phyloP scores from a whole-genome alignment of 53 echinoderm and acorn worm species.

The Hippasteria phrygiana region DNA sequence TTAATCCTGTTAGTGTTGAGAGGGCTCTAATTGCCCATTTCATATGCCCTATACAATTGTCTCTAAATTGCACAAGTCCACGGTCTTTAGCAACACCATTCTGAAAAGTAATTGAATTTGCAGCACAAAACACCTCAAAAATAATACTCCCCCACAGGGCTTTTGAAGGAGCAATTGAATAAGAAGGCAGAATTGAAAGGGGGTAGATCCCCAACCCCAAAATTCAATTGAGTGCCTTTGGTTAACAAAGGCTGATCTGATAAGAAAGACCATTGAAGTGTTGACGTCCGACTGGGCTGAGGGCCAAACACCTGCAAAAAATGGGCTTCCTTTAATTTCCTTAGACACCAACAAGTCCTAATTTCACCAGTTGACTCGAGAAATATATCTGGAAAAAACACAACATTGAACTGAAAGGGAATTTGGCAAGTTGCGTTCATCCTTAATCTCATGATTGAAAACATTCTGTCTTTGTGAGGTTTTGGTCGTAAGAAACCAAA shows the following conservation, averaged over 20 bases:
- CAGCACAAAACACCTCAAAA: constrained; percentile 10
- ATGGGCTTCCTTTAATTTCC: no score
- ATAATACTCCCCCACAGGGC: constrained; percentile 34
- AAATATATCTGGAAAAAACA: no score
- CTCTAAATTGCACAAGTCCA: background rate
- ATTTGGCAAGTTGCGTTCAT: no score
- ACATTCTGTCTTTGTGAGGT: no score
- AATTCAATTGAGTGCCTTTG: constrained; percentile 22
- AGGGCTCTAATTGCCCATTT: background rate
- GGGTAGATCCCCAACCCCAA: constrained; percentile 5
- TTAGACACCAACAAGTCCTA: no score
- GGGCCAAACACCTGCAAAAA: constrained; percentile 42
- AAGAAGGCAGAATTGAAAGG: constrained; percentile 30
- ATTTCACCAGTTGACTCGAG: no score
- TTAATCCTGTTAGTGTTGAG: background rate
- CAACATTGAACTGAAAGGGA: no score
- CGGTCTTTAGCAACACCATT: background rate
- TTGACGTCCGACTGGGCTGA: constrained; percentile 26
- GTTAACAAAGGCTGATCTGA: constrained; percentile 23
- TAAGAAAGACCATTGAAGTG: background rate
- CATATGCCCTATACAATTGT: background rate
- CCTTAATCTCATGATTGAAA: no score
- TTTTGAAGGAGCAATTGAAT: constrained; percentile 24
- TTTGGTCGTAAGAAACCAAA: no score
- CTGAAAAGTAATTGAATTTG: constrained; percentile 21